These are phyloP conservation scores for Anhinga rufa DNA, from an alignment of 2,113 vertebrate species.

Conservation along the genomic window DNA sequence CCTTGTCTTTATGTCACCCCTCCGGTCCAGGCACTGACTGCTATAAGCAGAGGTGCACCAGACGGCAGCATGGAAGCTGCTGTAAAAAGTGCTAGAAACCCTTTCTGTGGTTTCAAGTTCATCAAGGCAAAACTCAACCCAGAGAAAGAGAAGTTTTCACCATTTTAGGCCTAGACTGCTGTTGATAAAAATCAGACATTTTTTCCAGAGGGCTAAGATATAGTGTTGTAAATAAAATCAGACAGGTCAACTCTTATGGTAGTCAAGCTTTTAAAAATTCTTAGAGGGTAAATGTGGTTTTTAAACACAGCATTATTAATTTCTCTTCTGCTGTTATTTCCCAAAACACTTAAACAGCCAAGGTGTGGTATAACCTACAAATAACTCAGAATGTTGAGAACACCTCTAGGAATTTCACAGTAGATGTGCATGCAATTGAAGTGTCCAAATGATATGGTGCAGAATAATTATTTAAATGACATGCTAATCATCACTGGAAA, in stretches of 20 bases:
- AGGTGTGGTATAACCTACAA: background rate
- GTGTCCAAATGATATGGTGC: conserved; percentile 14
- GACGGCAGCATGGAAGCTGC: background rate
- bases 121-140: background rate
- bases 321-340: background rate
- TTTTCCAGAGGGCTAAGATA: background rate
- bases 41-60: background rate
- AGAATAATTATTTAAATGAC: conserved; percentile 57
- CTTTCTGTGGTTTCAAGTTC: background rate
- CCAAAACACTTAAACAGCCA: background rate
- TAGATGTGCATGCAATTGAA: background rate
- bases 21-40: background rate
- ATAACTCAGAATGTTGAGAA: background rate
- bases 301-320: background rate
- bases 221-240: background rate
- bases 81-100: background rate
- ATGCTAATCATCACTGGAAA: conserved; percentile 40
- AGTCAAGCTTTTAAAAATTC: background rate
- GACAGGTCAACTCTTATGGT: background rate
- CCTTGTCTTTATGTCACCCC: background rate
- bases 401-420: conserved; percentile 32
- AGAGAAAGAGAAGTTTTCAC: background rate
- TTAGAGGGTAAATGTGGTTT: background rate
- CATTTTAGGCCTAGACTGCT: background rate
- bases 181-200: background rate